Conservation (phyloP, 2,797 vertebrate species). For the Podargus strigoides region DNA sequence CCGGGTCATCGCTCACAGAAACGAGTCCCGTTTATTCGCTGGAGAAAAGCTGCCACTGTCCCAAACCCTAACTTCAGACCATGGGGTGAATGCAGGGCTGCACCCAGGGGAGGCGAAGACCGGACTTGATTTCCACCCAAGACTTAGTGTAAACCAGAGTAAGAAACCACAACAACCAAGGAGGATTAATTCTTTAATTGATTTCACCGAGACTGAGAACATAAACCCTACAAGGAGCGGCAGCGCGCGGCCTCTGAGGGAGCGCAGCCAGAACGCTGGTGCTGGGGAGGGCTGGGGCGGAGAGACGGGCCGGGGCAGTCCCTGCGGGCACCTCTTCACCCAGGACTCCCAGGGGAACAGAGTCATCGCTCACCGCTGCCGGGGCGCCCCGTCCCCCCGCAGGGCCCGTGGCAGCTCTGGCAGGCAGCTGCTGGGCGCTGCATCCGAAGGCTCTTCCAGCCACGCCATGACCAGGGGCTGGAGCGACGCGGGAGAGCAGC, state of each 20-base stretch:
- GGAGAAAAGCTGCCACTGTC: too few species aligned
- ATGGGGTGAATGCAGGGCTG: accelerated
- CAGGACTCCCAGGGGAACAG: constrained; percentile 87
- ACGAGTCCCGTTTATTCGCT: accelerated
- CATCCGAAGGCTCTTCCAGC: neutral
- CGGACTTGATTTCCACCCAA: neutral
- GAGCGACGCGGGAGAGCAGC: neutral
- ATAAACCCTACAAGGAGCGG: neutral
- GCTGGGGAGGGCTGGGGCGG: neutral
- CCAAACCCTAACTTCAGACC: too few species aligned
- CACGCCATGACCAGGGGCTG: accelerated
- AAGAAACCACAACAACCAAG: neutral
- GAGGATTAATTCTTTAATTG: accelerated
- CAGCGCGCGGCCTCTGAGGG: neutral
- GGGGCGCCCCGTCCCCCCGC: neutral
- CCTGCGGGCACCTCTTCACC: constrained; percentile 78
- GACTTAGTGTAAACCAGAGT: neutral
- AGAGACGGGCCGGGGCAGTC: neutral
- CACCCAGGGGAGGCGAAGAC: neutral
- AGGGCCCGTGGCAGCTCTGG: constrained; percentile 59
- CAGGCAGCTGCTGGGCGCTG: neutral
- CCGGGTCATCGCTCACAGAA: neutral
- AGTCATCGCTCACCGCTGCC: constrained; percentile 79
- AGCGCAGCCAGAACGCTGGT: neutral
- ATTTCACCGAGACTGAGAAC: neutral